A percentile compares a stretch with the other conserved stretches of the same genome.
These are phyloP conservation scores for Protomyctophum bolini DNA, from an alignment of 2,113 vertebrate genomes.

Conservation along the genomic window DNA sequence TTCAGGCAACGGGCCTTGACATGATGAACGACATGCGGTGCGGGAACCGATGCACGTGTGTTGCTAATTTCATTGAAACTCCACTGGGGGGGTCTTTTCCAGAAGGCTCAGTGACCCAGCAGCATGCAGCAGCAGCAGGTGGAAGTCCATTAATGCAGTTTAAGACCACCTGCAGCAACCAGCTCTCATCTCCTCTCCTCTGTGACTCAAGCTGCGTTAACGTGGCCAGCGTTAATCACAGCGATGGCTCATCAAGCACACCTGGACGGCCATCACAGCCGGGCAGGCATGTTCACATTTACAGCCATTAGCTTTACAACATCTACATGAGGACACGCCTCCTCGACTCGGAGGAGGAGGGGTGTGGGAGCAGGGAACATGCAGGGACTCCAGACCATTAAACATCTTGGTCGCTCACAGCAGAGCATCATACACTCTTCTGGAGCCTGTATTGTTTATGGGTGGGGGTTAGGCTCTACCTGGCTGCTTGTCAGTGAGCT, in stretches of 20 bases:
- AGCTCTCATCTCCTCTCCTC: slow-evolving; percentile 58
- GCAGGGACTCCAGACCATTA: slow-evolving; percentile 19
- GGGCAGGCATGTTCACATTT: slow-evolving; percentile 68
- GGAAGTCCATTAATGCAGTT: slow-evolving; percentile 70
- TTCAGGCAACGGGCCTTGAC: slow-evolving; percentile 24
- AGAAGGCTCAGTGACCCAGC: slow-evolving; percentile 72
- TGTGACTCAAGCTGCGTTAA: slow-evolving; percentile 70
- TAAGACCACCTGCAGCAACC: slow-evolving; percentile 70
- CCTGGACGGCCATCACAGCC: slow-evolving; percentile 68
- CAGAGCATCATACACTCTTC: slow-evolving; percentile 7
- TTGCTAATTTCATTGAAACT: slow-evolving; percentile 52
- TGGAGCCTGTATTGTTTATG: no score
- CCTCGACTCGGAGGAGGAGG: slow-evolving; percentile 7
- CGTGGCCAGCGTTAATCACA: slow-evolving; percentile 74
- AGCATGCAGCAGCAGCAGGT: slow-evolving; percentile 75
- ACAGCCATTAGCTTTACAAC: slow-evolving; percentile 73
- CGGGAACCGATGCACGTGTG: slow-evolving; percentile 38
- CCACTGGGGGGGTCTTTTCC: slow-evolving; percentile 42
- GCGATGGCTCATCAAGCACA: slow-evolving; percentile 76
- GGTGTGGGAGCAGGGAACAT: slow-evolving; percentile 22
- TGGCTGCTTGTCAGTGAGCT: no score
- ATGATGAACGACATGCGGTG: slow-evolving; percentile 56
- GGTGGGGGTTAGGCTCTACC: no score
- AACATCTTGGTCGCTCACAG: slow-evolving; percentile 49
- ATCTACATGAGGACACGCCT: slow-evolving; percentile 29